These are phyloP conservation scores for Alviniconcha marisindica DNA, from an alignment of 1,140 invertebrate species.

Conservation along the genomic window DNA sequence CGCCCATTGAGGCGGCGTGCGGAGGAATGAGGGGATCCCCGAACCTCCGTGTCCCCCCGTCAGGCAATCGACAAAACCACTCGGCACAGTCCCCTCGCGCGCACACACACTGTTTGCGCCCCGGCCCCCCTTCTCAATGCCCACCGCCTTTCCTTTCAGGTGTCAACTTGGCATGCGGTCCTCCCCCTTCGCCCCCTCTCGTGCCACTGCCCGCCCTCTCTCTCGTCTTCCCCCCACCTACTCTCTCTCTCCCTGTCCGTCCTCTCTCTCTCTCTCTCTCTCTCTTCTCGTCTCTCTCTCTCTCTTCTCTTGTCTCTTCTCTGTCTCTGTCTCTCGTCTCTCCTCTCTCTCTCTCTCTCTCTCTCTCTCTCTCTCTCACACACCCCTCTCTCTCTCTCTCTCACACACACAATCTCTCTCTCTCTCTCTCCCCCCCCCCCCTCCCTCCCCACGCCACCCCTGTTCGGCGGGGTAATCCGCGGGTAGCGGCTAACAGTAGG, in stretches of 20 bases:
- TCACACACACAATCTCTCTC: not conserved
- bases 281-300: not conserved
- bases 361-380: not conserved
- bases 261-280: not conserved
- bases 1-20: too few relatives aligned
- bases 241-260: not conserved
- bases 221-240: too few relatives aligned
- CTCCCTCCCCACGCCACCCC: not conserved
- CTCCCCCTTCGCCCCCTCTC: not conserved
- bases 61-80: constrained; percentile 5
- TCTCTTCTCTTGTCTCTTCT: not conserved
- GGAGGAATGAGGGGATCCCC: too few relatives aligned
- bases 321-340: not conserved
- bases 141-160: constrained; percentile 19
- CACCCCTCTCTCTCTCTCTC: not conserved
- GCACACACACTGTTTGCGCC: constrained; percentile 6
- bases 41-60: not conserved
- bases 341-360: not conserved
- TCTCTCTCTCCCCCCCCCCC: not conserved
- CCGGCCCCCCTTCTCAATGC: not conserved
- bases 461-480: too few relatives aligned
- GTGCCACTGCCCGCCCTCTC: not conserved
- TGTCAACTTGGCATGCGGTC: constrained; percentile 19
- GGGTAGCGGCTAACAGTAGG: too few relatives aligned
- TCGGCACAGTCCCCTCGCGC: not conserved